Percentiles rank a stretch among this genome's conserved stretches.
Evolutionary conservation across 2,797 vertebrate species (phyloP).

Genomic region (Bucorvus abyssinicus): DNA sequence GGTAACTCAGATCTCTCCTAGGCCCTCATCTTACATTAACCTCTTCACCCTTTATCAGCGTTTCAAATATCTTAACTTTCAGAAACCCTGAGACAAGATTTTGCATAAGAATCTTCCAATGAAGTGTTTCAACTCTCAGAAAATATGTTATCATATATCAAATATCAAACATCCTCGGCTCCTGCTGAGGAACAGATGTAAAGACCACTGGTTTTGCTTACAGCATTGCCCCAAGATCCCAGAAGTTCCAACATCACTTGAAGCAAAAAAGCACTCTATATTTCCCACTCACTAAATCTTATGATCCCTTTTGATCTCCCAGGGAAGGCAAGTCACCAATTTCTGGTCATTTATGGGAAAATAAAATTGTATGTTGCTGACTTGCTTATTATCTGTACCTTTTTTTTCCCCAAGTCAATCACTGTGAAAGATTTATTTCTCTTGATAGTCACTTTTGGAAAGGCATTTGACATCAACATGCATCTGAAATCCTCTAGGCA

Average conservation of each 20-base stretch:
- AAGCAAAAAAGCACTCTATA: background rate
- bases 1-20: background rate
- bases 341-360: conserved; percentile 31
- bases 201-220: background rate
- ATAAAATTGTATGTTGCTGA: background rate
- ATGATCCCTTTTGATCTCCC: background rate
- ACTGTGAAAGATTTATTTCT: conserved; percentile 15
- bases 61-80: conserved; percentile 9
- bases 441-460: conserved; percentile 13
- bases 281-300: background rate
- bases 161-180: background rate
- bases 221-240: background rate
- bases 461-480: background rate
- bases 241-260: background rate
- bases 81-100: background rate
- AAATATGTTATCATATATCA: background rate
- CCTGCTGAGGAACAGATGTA: background rate
- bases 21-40: background rate
- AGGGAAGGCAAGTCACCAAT: background rate
- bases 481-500: conserved; percentile 23
- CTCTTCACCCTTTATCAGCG: background rate
- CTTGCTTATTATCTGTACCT: background rate
- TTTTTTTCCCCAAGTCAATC: background rate
- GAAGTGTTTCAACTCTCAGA: background rate
- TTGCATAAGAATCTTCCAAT: background rate